These are phyloP conservation scores for Clarias laeviceps DNA, from an alignment of 2,797 vertebrate species.

Conservation along the genomic window DNA sequence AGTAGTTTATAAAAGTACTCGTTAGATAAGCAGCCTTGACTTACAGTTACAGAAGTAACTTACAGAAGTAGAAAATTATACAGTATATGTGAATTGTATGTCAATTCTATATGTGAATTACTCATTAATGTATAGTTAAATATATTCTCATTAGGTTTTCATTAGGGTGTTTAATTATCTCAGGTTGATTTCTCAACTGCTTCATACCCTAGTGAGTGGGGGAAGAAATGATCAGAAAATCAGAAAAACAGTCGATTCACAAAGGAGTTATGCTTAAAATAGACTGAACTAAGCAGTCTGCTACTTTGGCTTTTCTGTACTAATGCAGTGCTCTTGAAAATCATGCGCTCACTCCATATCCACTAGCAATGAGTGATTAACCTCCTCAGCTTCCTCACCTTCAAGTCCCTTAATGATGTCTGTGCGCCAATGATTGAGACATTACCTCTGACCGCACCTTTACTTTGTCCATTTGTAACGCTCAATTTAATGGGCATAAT, in stretches of 20 bases:
- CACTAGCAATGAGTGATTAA: background rate
- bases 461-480: conserved; percentile 37
- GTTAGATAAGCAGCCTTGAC: background rate
- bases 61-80: background rate
- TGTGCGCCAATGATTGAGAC: conserved; percentile 21
- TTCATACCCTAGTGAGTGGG: background rate
- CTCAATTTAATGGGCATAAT: conserved; percentile 43
- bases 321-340: conserved; percentile 17
- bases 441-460: conserved; percentile 24
- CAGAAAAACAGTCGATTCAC: background rate
- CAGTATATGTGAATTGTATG: too few relatives aligned
- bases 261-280: background rate
- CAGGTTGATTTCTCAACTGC: background rate
- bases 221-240: background rate
- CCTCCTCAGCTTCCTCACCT: conserved; percentile 29
- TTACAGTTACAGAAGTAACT: too few relatives aligned
- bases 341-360: conserved; percentile 9
- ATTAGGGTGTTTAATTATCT: background rate
- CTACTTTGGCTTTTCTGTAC: background rate
- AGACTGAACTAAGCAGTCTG: conserved; percentile 4
- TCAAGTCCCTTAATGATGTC: conserved; percentile 33
- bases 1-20: background rate
- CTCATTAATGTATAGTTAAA: background rate
- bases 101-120: too few relatives aligned
- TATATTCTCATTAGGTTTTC: conserved; percentile 1